These are phyloP conservation scores for Portevinia maculata DNA, from an alignment of 2,888 invertebrate species.

Conservation along the genomic window DNA sequence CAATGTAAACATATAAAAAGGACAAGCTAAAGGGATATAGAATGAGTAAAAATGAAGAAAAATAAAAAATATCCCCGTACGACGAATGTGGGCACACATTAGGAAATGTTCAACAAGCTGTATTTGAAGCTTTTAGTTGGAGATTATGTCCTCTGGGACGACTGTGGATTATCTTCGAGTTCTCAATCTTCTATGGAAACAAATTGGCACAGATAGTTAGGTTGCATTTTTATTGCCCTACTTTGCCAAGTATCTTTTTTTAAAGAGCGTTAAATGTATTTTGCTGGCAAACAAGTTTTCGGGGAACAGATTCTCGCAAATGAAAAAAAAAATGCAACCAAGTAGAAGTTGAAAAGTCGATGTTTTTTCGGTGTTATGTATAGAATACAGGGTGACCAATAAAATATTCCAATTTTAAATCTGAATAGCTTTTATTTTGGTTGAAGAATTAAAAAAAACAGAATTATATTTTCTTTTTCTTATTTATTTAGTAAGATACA, in stretches of 20 bases:
- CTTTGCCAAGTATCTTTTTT: constrained; percentile 54
- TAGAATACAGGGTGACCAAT: too few relatives aligned
- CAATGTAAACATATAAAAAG: constrained; percentile 42
- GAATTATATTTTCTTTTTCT: too few relatives aligned
- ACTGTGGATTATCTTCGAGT: constrained; percentile 39
- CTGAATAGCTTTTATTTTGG: too few relatives aligned
- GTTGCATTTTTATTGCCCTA: constrained; percentile 56
- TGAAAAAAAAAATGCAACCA: background rate
- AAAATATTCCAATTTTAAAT: too few relatives aligned
- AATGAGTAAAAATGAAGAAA: constrained; percentile 2
- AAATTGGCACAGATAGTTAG: constrained; percentile 45
- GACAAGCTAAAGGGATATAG: constrained; percentile 12
- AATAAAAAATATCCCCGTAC: background rate
- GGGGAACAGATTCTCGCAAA: background rate
- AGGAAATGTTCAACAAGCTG: constrained; percentile 60
- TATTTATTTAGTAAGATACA: too few relatives aligned
- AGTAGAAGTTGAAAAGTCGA: too few relatives aligned
- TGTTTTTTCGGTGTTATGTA: too few relatives aligned
- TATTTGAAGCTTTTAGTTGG: constrained; percentile 17
- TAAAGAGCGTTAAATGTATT: constrained; percentile 24
- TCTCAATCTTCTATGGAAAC: background rate
- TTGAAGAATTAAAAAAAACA: too few relatives aligned
- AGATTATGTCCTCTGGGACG: constrained; percentile 10
- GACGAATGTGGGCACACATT: constrained; percentile 46
- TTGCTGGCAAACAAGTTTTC: constrained; percentile 8